Evolutionary conservation across 2,888 invertebrate species (phyloP).

Genomic region (Apamea monoglypha): DNA sequence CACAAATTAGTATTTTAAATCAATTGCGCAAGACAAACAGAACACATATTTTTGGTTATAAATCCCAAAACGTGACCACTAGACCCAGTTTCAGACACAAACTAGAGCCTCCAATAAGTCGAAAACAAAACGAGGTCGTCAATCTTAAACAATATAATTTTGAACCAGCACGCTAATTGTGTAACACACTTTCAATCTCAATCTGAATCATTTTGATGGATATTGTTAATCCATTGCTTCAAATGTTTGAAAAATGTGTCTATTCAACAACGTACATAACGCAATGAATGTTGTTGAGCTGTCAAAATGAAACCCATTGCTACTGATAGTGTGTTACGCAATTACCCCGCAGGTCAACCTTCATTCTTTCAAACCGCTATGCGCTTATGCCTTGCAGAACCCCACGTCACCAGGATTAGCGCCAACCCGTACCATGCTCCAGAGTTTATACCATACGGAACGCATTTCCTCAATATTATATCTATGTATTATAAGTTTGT

Average conservation of each 20-base stretch:
- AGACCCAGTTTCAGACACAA: too few species aligned
- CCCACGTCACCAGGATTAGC: slow-evolving; percentile 68
- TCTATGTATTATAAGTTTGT: slow-evolving; percentile 46
- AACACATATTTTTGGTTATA: too few species aligned
- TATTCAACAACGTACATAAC: background rate
- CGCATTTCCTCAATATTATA: slow-evolving; percentile 83
- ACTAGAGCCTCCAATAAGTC: background rate
- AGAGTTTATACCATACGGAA: slow-evolving; percentile 77
- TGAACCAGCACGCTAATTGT: background rate
- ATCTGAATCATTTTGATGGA: too few species aligned
- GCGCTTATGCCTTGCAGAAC: slow-evolving; percentile 61
- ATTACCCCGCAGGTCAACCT: background rate
- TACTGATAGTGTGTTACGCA: background rate
- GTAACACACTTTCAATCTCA: too few species aligned
- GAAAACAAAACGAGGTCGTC: background rate
- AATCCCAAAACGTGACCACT: too few species aligned
- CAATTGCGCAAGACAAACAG: background rate
- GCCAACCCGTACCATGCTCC: slow-evolving; percentile 79
- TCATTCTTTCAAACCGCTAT: slow-evolving; percentile 53
- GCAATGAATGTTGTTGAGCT: too few species aligned
- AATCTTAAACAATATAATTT: background rate
- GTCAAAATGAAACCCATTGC: too few species aligned
- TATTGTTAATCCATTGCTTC: too few species aligned
- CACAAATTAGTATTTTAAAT: background rate
- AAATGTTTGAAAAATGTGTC: background rate